These are phyloP conservation scores for Podarcis raffonei DNA, from an alignment of 2,113 vertebrate genomes.

Conservation along the genomic window DNA sequence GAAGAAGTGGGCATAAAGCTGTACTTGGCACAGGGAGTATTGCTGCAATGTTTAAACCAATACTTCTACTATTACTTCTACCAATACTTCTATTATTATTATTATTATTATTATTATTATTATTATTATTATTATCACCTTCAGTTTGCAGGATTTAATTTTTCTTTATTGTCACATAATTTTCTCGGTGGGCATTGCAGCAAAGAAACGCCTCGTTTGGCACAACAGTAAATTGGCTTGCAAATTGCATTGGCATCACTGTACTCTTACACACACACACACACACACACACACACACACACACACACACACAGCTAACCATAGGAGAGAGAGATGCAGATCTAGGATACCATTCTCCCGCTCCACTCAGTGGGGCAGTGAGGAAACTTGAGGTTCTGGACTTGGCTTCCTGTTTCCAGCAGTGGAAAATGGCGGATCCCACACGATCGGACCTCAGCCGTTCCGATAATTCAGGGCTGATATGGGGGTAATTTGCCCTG, in stretches of 20 bases:
- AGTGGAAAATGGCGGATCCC: too few species aligned
- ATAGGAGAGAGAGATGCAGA: slow-evolving; percentile 17
- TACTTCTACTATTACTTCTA: too few species aligned
- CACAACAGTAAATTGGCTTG: slow-evolving; percentile 24
- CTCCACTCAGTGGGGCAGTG: too few species aligned
- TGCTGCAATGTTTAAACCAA: slow-evolving; percentile 46
- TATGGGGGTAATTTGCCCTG: too few species aligned
- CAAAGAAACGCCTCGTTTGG: slow-evolving; percentile 41
- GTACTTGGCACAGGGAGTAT: not conserved
- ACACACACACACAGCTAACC: not conserved
- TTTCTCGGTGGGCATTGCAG: slow-evolving; percentile 25
- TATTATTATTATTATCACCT: not conserved
- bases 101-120: not conserved
- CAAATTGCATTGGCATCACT: slow-evolving; percentile 57
- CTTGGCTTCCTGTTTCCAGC: too few species aligned
- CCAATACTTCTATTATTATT: not conserved
- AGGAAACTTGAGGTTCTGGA: too few species aligned
- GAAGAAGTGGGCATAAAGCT: slow-evolving; percentile 26
- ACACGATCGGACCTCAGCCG: too few species aligned
- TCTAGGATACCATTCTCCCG: not conserved
- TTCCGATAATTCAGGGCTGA: too few species aligned
- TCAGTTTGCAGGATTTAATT: slow-evolving; percentile 27
- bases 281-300: slow-evolving; percentile 8
- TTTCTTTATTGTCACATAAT: slow-evolving; percentile 37
- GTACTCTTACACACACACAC: slow-evolving; percentile 33